phyloP scores from a whole-genome alignment of 2,888 invertebrate genomes.

The Clusia tigrina region DNA sequence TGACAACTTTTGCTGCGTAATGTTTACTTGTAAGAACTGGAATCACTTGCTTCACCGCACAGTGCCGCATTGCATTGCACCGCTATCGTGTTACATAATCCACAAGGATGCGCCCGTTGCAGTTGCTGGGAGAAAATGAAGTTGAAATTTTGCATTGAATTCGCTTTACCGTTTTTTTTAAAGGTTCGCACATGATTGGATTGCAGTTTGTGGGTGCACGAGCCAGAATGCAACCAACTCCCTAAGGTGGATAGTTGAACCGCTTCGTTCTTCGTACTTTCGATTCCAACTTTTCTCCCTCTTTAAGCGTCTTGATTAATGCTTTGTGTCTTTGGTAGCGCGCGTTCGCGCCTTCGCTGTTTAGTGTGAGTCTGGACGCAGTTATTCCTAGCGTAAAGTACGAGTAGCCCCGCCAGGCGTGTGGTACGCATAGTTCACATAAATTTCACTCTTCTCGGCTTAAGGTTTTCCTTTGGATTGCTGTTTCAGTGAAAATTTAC shows the following conservation, averaged over 20 bases:
- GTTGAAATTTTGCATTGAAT: too few relatives aligned
- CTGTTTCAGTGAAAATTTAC: background rate
- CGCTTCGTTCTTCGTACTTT: too few relatives aligned
- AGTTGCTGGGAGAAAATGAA: background rate
- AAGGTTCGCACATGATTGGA: too few relatives aligned
- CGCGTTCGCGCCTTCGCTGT: slow-evolving; percentile 13
- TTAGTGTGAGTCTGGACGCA: slow-evolving; percentile 17
- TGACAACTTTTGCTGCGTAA: background rate
- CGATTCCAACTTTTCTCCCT: background rate
- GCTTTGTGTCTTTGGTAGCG: background rate
- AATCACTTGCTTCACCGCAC: background rate
- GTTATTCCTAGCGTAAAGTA: slow-evolving; percentile 14
- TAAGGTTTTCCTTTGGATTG: background rate
- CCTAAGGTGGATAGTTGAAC: too few relatives aligned
- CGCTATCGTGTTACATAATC: slow-evolving; percentile 45
- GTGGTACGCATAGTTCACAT: background rate
- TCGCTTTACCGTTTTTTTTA: too few relatives aligned
- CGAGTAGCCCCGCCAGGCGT: slow-evolving; percentile 21
- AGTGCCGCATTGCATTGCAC: slow-evolving; percentile 21
- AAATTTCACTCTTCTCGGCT: background rate
- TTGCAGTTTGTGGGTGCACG: too few relatives aligned
- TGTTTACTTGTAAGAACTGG: background rate
- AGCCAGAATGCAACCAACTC: too few relatives aligned
- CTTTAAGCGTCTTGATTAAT: background rate
- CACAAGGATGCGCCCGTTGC: slow-evolving; percentile 14